Conservation (phyloP, 2,797 vertebrate genomes). For the Crypturellus tataupa region DNA sequence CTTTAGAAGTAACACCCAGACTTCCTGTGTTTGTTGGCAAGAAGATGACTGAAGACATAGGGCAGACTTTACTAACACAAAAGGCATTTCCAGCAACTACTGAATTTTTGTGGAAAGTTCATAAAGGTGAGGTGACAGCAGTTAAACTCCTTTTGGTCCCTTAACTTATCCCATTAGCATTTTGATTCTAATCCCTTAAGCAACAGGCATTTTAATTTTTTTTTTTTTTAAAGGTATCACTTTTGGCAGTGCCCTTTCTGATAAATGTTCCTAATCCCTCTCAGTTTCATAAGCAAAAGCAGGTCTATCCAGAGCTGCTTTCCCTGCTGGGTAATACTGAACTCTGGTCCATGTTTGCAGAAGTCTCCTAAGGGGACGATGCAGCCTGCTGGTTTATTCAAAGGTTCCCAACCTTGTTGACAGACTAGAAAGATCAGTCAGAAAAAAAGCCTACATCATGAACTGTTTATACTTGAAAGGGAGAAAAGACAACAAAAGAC, state of each 20-base stretch:
- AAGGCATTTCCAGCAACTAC: neutral
- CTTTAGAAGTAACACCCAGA: neutral
- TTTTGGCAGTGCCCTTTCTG: neutral
- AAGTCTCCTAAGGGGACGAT: neutral
- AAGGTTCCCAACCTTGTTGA: rapidly evolving
- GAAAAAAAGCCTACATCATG: neutral
- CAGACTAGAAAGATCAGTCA: neutral
- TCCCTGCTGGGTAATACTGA: rapidly evolving
- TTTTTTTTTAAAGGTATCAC: no score
- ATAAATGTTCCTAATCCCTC: neutral
- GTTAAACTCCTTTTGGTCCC: neutral
- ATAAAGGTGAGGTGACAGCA: neutral
- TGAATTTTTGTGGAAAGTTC: neutral
- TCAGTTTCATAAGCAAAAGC: neutral
- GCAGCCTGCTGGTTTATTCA: neutral
- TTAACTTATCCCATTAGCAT: neutral
- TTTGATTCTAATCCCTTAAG: neutral
- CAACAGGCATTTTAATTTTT: neutral
- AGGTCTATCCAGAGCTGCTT: rapidly evolving
- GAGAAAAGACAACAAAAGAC: neutral
- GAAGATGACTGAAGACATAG: neutral
- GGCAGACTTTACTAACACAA: neutral
- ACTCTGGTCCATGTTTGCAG: neutral
- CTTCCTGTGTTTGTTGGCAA: neutral
- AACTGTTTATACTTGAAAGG: neutral